Evolutionary conservation across 2,113 vertebrate genomes (phyloP), one percentile per base, ranked within the genome.

Genomic region (Rutilus rutilus): DNA sequence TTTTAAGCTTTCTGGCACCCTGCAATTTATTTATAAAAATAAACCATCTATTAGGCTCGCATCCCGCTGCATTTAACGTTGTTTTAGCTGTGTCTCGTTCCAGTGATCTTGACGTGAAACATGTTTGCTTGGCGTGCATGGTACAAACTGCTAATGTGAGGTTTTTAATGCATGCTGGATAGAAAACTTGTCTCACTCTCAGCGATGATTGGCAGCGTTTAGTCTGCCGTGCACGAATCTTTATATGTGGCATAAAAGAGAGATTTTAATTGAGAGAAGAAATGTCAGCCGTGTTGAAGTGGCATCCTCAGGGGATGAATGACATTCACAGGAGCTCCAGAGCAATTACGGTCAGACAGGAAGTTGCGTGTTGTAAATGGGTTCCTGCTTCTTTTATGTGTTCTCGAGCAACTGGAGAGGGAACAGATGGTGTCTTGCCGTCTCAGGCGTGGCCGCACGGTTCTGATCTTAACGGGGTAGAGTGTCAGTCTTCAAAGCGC

Each of bases 321-420:
- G 85, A 84, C 87, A 80, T 88, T 88, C 85, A 73, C 5, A 7
- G 47, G 50, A 71, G 77, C 77, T 79, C 54, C 64, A 0, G 47
- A 71, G 82, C 57, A 83, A 83, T 83, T 83, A 83, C 23, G 67
- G 67, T 14, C 52, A 74, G 67, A 73, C 82, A 84, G 81, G 81
- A 84, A 86, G 78, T 75, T 86, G 60, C 71, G 36, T 86, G 85
- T 67, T 67, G 85, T 67, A 75, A 86, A 67, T 82, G 85, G 23
- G 30, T 57, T 84, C 67, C 83, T 73, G 12, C 82, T 83, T 69
- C 27, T 82, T 79, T 83, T 83, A 83, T 83, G 82, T 74, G 67
- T 73, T 83, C 67, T 73, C 50, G 39, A 73, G 82, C 65, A 83
- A 83, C 82, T 59, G 67, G 82, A 83, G 82, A 25, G 67, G 50